Percentiles rank a stretch among this genome's conserved stretches.
Conservation (phyloP, 1,140 invertebrate species). For the Drosophila ogumai region DNA sequence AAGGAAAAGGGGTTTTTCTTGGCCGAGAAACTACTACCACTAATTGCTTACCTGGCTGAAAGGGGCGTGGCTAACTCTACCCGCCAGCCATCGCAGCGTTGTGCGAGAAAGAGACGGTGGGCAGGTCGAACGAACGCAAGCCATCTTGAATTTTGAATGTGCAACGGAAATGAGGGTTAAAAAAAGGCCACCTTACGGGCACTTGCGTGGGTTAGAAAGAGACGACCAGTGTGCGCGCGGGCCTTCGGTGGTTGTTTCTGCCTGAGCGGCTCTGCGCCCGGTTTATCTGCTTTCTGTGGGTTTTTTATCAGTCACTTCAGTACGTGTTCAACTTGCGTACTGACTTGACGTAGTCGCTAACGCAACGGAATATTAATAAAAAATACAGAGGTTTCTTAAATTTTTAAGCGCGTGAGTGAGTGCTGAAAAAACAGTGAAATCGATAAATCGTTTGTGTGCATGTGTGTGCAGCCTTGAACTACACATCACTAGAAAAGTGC, state of each 20-base stretch:
- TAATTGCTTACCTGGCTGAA: constrained; percentile 46
- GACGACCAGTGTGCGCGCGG: constrained; percentile 25
- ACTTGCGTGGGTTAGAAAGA: constrained; percentile 35
- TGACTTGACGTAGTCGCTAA: constrained; percentile 60
- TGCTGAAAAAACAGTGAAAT: constrained; percentile 21
- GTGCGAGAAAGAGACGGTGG: constrained; percentile 12
- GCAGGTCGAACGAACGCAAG: constrained; percentile 50
- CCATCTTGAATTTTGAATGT: constrained; percentile 74
- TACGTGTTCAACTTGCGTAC: constrained; percentile 68
- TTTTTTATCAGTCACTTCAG: constrained; percentile 76
- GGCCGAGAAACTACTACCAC: constrained; percentile 33
- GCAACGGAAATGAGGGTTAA: constrained; percentile 77
- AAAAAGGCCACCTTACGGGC: constrained; percentile 9
- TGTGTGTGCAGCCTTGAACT: constrained; percentile 9
- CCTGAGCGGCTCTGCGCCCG: constrained; percentile 15
- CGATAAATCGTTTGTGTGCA: constrained; percentile 16
- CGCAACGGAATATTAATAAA: constrained; percentile 54
- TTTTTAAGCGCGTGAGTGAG: constrained; percentile 25
- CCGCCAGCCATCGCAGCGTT: constrained; percentile 45
- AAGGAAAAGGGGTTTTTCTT: constrained; percentile 62
- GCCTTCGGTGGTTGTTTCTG: constrained; percentile 29
- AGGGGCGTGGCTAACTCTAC: constrained; percentile 56
- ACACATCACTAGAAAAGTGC: constrained; percentile 25
- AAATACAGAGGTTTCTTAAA: constrained; percentile 8
- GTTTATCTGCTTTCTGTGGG: constrained; percentile 44